These are phyloP conservation scores for Scaptodrosophila latifasciaeformis DNA, from an alignment of 2,888 invertebrate species.

Conservation along the genomic window DNA sequence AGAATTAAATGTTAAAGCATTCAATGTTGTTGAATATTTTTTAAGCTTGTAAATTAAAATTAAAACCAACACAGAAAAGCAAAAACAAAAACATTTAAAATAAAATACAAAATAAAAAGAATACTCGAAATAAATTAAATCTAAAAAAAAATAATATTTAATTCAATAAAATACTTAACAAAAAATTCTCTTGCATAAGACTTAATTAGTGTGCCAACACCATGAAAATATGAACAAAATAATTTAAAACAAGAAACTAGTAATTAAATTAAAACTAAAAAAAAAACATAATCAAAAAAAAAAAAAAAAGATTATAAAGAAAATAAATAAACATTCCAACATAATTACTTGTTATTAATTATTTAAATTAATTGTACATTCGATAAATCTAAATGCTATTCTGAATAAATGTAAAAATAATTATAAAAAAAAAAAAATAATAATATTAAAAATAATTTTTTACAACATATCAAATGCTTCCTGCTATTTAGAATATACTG, in stretches of 20 bases:
- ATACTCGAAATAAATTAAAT: constrained; percentile 55
- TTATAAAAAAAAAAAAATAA: constrained; percentile 13
- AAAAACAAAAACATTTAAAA: constrained; percentile 27
- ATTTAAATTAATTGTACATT: constrained; percentile 57
- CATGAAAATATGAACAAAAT: constrained; percentile 21
- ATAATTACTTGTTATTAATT: constrained; percentile 57
- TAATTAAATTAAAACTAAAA: constrained; percentile 22
- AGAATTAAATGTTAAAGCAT: constrained; percentile 65
- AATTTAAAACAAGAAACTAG: constrained; percentile 22
- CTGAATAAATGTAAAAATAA: constrained; percentile 21
- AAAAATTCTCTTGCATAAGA: constrained; percentile 56
- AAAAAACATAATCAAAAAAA: constrained; percentile 23
- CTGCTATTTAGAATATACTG: constrained; percentile 49
- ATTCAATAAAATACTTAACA: constrained; percentile 20
- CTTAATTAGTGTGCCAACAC: constrained; percentile 74
- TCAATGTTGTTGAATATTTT: constrained; percentile 75
- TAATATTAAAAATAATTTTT: constrained; percentile 48
- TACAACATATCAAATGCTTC: constrained; percentile 74
- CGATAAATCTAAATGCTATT: too few species aligned
- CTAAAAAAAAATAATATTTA: constrained; percentile 28
- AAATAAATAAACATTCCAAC: constrained; percentile 12
- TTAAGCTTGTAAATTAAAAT: constrained; percentile 69
- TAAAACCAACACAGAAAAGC: constrained; percentile 7
- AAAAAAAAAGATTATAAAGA: constrained; percentile 15
- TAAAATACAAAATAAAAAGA: constrained; percentile 33